Evolutionary conservation across 2,888 invertebrate species (phyloP).

Genomic region (Drosophila suboccidentalis): DNA sequence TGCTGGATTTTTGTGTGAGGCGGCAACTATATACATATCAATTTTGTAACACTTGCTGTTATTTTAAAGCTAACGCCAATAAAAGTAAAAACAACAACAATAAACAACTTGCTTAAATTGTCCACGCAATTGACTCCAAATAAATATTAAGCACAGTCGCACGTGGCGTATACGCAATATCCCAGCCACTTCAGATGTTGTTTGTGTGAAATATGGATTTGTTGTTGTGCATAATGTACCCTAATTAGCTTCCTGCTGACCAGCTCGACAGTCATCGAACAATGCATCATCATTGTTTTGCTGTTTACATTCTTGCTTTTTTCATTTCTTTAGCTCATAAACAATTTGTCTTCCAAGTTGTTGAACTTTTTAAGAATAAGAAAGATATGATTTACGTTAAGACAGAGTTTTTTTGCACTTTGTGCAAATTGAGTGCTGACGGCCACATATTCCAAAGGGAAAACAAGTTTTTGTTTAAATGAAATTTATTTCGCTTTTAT

Average conservation of each 20-base stretch:
- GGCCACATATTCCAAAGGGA: neutral
- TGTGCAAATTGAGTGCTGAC: constrained; percentile 6
- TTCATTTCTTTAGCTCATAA: constrained; percentile 12
- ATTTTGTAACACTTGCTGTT: constrained; percentile 27
- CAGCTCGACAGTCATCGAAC: constrained; percentile 6
- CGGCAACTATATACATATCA: constrained; percentile 8
- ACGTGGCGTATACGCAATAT: constrained; percentile 46
- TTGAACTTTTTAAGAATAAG: constrained; percentile 11
- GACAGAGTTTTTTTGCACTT: neutral
- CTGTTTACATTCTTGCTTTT: constrained; percentile 8
- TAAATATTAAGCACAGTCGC: constrained; percentile 27
- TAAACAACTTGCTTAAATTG: constrained; percentile 39
- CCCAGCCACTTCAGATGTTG: neutral
- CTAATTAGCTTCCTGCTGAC: constrained; percentile 31
- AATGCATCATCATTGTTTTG: constrained; percentile 24
- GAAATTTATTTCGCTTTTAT: neutral
- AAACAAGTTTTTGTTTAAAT: neutral
- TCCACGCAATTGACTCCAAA: constrained; percentile 38
- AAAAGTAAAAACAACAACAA: neutral
- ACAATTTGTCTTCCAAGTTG: constrained; percentile 29
- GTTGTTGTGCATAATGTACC: constrained; percentile 18
- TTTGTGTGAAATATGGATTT: constrained; percentile 2
- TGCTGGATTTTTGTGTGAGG: constrained; percentile 18
- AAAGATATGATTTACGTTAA: constrained; percentile 5
- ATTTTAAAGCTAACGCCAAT: constrained; percentile 10